phyloP scores from a whole-genome alignment of 1,140 invertebrate species.

The Macrobrachium nipponense region DNA sequence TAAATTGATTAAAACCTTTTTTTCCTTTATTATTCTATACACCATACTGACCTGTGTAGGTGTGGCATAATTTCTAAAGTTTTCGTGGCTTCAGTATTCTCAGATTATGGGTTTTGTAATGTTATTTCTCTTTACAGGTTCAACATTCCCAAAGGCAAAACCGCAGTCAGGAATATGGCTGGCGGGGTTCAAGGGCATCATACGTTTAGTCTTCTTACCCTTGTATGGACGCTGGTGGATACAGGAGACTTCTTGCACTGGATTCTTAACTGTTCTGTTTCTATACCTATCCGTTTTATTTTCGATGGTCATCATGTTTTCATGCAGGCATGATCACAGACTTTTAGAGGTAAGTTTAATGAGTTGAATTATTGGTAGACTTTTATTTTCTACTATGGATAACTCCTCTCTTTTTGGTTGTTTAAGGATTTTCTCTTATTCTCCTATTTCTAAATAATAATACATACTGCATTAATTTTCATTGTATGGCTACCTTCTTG shows the following conservation, averaged over 20 bases:
- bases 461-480: too few species aligned
- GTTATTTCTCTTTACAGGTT: constrained; percentile 75
- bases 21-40: too few species aligned
- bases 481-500: too few species aligned
- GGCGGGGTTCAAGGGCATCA: constrained; percentile 82
- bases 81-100: too few species aligned
- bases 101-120: not conserved
- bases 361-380: not conserved
- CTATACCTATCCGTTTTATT: constrained; percentile 74
- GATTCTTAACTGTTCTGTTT: constrained; percentile 80
- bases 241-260: constrained; percentile 81
- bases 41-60: too few species aligned
- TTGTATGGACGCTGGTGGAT: constrained; percentile 89
- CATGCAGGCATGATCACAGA: constrained; percentile 22
- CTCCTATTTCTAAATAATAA: too few species aligned
- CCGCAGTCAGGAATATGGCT: constrained; percentile 88
- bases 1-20: too few species aligned
- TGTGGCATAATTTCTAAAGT: too few species aligned
- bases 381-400: too few species aligned
- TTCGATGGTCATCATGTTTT: constrained; percentile 43
- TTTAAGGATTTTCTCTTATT: not conserved
- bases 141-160: constrained; percentile 93
- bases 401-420: too few species aligned
- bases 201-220: constrained; percentile 85
- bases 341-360: constrained; percentile 30